A percentile compares a stretch with the other conserved stretches of the same genome.
Conservation (phyloP, 1,140 invertebrate genomes). For the Zophobas morio region DNA sequence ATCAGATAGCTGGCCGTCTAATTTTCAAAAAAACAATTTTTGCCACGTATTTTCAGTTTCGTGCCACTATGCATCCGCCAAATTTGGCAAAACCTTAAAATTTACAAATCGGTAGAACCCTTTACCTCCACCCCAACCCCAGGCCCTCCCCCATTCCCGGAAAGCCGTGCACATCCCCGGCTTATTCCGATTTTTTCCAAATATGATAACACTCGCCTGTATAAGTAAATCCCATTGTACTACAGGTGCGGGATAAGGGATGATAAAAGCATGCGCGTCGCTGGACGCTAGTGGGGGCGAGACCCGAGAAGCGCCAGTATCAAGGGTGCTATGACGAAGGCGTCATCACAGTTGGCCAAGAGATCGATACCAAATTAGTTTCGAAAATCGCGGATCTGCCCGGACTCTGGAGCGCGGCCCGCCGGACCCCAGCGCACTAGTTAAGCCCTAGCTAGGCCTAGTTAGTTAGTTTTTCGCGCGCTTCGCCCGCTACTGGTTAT, state of each 20-base stretch:
- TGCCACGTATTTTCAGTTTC: too few relatives aligned
- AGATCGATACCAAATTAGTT: slow-evolving; percentile 54
- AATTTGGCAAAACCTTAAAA: too few relatives aligned
- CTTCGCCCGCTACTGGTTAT: slow-evolving; percentile 19
- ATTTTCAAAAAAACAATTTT: too few relatives aligned
- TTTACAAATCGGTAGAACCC: too few relatives aligned
- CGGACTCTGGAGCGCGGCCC: too few relatives aligned
- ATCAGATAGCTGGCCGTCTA: too few relatives aligned
- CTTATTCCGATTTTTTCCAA: slow-evolving; percentile 33
- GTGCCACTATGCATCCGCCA: too few relatives aligned
- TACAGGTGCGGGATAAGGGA: slow-evolving; percentile 57
- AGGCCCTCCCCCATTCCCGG: too few relatives aligned
- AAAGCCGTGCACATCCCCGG: neutral
- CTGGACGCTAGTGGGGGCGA: slow-evolving; percentile 56
- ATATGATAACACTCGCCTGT: slow-evolving; percentile 42
- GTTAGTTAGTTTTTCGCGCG: too few relatives aligned
- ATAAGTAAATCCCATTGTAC: slow-evolving; percentile 58
- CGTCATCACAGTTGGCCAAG: slow-evolving; percentile 56
- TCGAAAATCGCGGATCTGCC: slow-evolving; percentile 44
- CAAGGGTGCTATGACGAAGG: slow-evolving; percentile 60
- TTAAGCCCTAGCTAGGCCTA: too few relatives aligned
- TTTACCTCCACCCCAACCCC: too few relatives aligned
- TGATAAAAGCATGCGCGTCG: slow-evolving; percentile 58
- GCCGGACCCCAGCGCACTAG: too few relatives aligned
- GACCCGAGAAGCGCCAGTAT: slow-evolving; percentile 62